Base-by-base conservation (phyloP, 1,140 invertebrate species). In the Andrena cerasifolii region DNA sequence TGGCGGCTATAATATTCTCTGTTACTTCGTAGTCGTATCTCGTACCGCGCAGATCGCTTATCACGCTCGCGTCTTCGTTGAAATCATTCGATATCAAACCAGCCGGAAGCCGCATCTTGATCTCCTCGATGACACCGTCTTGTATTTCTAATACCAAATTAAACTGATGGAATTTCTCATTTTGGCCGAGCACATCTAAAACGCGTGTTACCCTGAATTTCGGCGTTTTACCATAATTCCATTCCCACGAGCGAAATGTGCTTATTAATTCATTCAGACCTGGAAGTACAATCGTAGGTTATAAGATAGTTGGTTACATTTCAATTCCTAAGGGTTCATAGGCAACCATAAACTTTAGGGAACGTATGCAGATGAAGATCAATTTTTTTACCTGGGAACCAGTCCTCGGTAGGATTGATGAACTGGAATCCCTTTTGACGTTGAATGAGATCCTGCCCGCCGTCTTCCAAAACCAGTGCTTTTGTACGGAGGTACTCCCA, bases 331-430 rank as follows among this genome's bases (percentile, higher is more conserved):
- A n/a, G n/a, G n/a, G n/a, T n/a, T n/a, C n/a, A n/a, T n/a, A n/a
- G n/a, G n/a, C n/a, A n/a, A n/a, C n/a, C n/a, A n/a, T n/a, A n/a
- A n/a, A n/a, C n/a, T n/a, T n/a, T n/a, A n/a, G n/a, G n/a, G n/a
- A n/a, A n/a, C n/a, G n/a, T n/a, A n/a, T n/a, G n/a, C n/a, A n/a
- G n/a, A n/a, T n/a, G n/a, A n/a, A n/a, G n/a, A n/a, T n/a, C n/a
- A n/a, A n/a, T n/a, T n/a, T n/a, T n/a, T n/a, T n/a, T n/a, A 96
- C 97, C 97, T 89, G 97, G 96, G 89, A 97, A 98, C 95, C 95
- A 96, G 63, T 96, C 94, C 83, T 98, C 96, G 0, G 95, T 96
- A 14, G 97, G 97, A 92, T 98, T 96, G n/a, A 98, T 93, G 86
- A 96, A 94, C 86, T 97, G 95, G 90, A 97, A 97, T 8, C 96